phyloP scores from a whole-genome alignment of 2,113 vertebrate genomes.

The Cyprinodon variegatus region DNA sequence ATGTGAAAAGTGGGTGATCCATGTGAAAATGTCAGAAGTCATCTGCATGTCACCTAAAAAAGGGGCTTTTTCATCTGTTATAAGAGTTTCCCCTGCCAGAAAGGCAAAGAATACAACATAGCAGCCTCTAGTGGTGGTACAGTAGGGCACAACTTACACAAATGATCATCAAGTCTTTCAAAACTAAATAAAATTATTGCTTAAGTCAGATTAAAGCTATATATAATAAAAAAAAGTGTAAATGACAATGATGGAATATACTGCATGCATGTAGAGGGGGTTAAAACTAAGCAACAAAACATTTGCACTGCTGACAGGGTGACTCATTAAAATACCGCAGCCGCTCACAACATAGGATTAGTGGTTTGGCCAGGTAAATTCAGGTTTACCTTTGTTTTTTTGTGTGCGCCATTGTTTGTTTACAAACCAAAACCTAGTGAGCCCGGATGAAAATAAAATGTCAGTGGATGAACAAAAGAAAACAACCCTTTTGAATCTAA shows the following conservation, averaged over 20 bases:
- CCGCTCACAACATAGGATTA: no score
- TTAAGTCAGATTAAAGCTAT: no score
- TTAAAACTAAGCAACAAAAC: not conserved
- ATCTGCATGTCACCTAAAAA: not conserved
- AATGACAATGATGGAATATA: not conserved
- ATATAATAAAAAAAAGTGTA: not conserved
- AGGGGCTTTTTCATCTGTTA: conserved; percentile 1
- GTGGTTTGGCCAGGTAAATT: not conserved
- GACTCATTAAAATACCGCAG: not conserved
- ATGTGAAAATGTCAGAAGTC: conserved; percentile 23
- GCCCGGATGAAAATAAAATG: not conserved
- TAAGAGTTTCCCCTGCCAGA: not conserved
- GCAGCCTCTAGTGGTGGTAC: conserved; percentile 42
- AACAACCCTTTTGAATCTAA: no score
- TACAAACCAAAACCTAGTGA: not conserved
- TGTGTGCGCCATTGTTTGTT: no score
- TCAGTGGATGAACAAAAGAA: not conserved
- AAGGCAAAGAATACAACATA: not conserved
- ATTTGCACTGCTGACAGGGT: not conserved
- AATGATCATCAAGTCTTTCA: not conserved
- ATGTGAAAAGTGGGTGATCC: not conserved
- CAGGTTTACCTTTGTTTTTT: not conserved
- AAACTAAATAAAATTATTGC: no score
- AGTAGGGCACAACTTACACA: not conserved
- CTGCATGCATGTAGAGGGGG: not conserved